These are phyloP conservation scores for Ictidomys tridecemlineatus DNA, from an alignment of 2,113 vertebrate genomes.

Conservation along the genomic window DNA sequence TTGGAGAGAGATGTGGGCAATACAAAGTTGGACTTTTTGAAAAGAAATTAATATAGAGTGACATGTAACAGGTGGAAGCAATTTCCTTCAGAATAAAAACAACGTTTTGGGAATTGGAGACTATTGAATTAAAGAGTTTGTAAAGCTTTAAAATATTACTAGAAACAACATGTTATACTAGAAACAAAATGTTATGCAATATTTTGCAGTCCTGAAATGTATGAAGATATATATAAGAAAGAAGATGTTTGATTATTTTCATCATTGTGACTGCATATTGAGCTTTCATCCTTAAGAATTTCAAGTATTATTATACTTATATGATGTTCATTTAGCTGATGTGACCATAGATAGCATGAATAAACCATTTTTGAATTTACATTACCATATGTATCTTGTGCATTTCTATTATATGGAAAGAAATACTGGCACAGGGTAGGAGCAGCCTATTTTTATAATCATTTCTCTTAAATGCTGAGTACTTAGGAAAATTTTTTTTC, in stretches of 20 bases:
- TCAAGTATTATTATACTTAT: conserved; percentile 7
- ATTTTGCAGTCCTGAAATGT: not conserved
- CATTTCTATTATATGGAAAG: not conserved
- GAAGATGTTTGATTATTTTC: not conserved
- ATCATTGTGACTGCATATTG: not conserved
- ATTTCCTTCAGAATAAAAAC: not conserved
- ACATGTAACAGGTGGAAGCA: not conserved
- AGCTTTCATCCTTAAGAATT: not conserved
- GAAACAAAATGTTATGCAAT: not conserved
- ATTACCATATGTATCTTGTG: not conserved
- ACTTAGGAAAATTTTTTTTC: not conserved
- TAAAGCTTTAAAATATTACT: not conserved
- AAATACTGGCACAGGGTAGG: not conserved
- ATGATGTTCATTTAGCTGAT: not conserved
- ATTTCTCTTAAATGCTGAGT: not conserved
- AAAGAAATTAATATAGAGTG: not conserved
- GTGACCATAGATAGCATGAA: not conserved
- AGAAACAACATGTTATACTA: conserved; percentile 29
- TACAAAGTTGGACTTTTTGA: not conserved
- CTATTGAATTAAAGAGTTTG: not conserved
- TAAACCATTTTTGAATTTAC: conserved; percentile 44
- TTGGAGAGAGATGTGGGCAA: not conserved
- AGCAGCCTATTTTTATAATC: not conserved
- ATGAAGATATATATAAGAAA: not conserved
- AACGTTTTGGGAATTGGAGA: not conserved